phyloP scores from a whole-genome alignment of 2,888 invertebrate genomes.

The Drosophila vallismaia region DNA sequence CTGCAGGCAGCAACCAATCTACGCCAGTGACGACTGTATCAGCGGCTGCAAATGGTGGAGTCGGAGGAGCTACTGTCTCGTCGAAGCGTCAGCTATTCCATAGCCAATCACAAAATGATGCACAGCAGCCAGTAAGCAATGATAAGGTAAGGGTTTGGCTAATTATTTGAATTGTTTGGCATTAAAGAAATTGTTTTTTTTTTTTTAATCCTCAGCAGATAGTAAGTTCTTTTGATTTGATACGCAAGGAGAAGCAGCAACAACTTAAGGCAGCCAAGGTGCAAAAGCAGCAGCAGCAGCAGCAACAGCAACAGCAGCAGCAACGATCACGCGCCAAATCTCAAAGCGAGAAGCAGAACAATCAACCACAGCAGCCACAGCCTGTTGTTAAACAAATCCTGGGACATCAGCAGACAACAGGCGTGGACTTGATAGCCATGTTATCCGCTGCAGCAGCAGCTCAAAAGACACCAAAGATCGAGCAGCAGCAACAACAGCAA shows the following conservation, averaged over 20 bases:
- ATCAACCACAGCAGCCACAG: slow-evolving; percentile 44
- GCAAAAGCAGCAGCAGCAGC: slow-evolving; percentile 57
- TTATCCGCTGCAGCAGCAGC: slow-evolving; percentile 70
- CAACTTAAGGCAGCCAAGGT: slow-evolving; percentile 73
- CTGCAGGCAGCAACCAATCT: slow-evolving; percentile 75
- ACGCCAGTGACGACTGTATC: slow-evolving; percentile 42
- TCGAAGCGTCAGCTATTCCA: slow-evolving; percentile 82
- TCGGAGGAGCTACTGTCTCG: slow-evolving; percentile 24
- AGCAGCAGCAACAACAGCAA: slow-evolving; percentile 40
- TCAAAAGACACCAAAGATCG: slow-evolving; percentile 50
- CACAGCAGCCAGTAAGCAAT: slow-evolving; percentile 64
- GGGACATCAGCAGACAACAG: slow-evolving; percentile 41
- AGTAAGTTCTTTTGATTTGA: slow-evolving; percentile 81
- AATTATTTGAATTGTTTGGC: neutral
- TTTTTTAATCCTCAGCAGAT: slow-evolving; percentile 58
- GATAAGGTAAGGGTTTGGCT: slow-evolving; percentile 69
- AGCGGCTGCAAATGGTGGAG: slow-evolving; percentile 7
- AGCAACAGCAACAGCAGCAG: slow-evolving; percentile 59
- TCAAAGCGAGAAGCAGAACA: slow-evolving; percentile 75
- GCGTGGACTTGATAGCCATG: slow-evolving; percentile 73
- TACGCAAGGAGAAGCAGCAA: slow-evolving; percentile 81
- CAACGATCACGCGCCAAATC: slow-evolving; percentile 75
- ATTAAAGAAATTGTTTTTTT: neutral
- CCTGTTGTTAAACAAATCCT: slow-evolving; percentile 54
- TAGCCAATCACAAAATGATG: slow-evolving; percentile 82